Base-by-base conservation (phyloP, 2,888 invertebrate genomes). In the Reticulitermes lucifugus region DNA sequence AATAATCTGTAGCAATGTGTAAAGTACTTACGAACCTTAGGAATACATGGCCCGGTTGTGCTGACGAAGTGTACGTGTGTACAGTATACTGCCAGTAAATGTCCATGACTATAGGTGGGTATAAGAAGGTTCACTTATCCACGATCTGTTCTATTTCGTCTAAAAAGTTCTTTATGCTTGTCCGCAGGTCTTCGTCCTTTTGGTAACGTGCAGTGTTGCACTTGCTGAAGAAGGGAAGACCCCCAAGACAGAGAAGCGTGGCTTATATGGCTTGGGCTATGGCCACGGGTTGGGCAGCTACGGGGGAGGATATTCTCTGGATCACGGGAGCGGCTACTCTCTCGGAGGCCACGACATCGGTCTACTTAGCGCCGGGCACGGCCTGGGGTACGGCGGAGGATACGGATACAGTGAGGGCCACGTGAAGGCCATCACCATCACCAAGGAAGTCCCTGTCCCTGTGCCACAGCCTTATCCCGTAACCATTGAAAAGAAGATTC, bases 381-480 rank as follows among this genome's bases (percentile, higher is more conserved):
- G 71, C 35, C 59, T 75, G 12, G 43, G 55, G 14, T 29, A 51
- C 25, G 79, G 77, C n/a, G 46, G 43, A n/a, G 85, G 83, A 22
- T n/a, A 21, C 84, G 85, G 85, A 73, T 75, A 73, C 35, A 80
- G 84, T 41, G 83, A 84, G 25, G 85, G 85, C 12, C 51, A 83
- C 70, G 84, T 85, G 60, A 85, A 85, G 81, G 82, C 85, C 55
- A 83, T 86, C 46, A 85, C 86, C 79, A 80, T 86, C 77, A 85
- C 85, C 73, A 85, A 86, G 84, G 85, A 86, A n/a, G 84, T 86
- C 60, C 75, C 84, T 60, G 85, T 86, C 25, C 86, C 85, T 25
- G 85, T 91, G 18, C 91, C 91, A 0, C 90, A 89, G 7, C 90
- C 90, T 0, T 90, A 90, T 83, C 90, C 90, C n/a, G 90, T 90